Base-by-base conservation (phyloP, 1,140 invertebrate genomes). In the Palaemon carinicauda region DNA sequence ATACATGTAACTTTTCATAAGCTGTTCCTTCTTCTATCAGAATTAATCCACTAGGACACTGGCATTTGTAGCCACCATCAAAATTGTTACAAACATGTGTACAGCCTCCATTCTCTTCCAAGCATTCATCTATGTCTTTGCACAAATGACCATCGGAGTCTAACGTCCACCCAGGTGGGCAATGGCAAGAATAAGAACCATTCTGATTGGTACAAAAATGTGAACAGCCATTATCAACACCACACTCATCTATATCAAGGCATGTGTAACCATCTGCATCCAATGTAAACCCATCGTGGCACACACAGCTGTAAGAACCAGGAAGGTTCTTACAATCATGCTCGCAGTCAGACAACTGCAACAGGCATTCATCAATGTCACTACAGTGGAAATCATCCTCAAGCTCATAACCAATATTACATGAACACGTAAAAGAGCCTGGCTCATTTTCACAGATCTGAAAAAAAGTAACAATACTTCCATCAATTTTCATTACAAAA, bases 121-220 rank as follows among this genome's bases (percentile, higher is more conserved):
- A 75, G 80, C 91, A 91, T 85, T 91, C 91, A 73, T 91, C 89
- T 14, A 90, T 87, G 74, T 91, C 91, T 74, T 52, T 84, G 87
- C 89, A 90, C 91, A 91, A 91, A 33, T 90, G 90, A 29, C 90
- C 90, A 82, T 92, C 91, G 9, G 89, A 75, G 69, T 89, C 91
- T 27, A 92, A 90, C 91, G 93, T 92, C 88, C 93, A 94, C 24
- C 94, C 94, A 1, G 91, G 89, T 0, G 94, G 94, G 91, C 97
- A 98, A 15, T 95, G 93, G 91, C 97, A 97, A 74, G 94, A 93
- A 91, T 95, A 97, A 9, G 94, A 94, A 78, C 96, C 96, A 90
- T 94, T 94, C 9, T 94, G 93, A 90, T 98, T 97, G 31, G 95
- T 93, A 91, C 96, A 97, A 21, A 91, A 91, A 84, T 92, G 85